Evolutionary conservation across 2,797 vertebrate species (phyloP).

Genomic region (Denticeps clupeoides): DNA sequence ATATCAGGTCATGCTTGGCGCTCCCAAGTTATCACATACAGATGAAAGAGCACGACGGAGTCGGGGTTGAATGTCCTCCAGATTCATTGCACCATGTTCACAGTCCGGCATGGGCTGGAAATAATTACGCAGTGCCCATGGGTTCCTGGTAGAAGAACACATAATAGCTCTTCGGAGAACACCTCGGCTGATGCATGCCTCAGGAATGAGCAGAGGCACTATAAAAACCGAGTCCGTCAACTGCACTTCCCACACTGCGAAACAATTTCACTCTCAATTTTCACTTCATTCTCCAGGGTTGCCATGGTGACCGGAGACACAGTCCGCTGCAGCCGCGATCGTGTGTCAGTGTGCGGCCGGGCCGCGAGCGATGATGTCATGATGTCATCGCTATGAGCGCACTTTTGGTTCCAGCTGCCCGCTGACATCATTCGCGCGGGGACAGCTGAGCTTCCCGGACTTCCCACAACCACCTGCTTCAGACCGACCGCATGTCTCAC

Average conservation of each 20-base stretch:
- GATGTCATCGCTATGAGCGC: background rate
- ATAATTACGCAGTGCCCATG: no score
- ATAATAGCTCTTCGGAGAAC: no score
- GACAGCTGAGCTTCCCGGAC: conserved; percentile 1
- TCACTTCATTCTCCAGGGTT: conserved; percentile 13
- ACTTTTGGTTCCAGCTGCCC: conserved; percentile 14
- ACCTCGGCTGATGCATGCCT: background rate
- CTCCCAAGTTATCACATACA: background rate
- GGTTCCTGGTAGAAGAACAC: no score
- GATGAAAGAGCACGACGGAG: no score
- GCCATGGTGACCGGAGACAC: conserved; percentile 13
- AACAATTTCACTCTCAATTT: background rate
- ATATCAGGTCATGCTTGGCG: no score
- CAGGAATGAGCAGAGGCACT: background rate
- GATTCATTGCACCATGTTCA: no score
- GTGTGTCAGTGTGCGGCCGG: background rate
- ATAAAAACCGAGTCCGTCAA: background rate
- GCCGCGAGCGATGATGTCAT: background rate
- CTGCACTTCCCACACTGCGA: background rate
- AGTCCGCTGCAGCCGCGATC: background rate
- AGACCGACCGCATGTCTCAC: background rate
- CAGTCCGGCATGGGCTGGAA: no score
- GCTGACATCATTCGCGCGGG: conserved; percentile 23
- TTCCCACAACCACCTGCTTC: conserved; percentile 3
- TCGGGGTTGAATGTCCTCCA: no score